phyloP scores from a whole-genome alignment of 2,888 invertebrate species.

The Venusia cambrica region DNA sequence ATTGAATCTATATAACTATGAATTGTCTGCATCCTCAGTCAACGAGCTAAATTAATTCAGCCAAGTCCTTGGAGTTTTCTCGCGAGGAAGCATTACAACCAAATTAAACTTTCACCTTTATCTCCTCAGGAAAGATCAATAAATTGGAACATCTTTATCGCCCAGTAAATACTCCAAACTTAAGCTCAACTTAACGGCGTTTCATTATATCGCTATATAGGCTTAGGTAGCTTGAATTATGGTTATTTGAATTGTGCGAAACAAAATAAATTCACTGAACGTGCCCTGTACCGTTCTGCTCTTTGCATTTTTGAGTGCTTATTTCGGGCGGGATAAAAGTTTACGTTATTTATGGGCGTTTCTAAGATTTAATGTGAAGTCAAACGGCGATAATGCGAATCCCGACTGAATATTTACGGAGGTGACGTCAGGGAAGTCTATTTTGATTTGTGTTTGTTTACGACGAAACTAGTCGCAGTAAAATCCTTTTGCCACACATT shows the following conservation, averaged over 20 bases:
- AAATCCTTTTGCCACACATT: too few relatives aligned
- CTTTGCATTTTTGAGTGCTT: constrained; percentile 82
- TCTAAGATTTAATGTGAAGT: constrained; percentile 80
- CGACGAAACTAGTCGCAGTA: constrained; percentile 1
- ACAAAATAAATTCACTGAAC: constrained; percentile 81
- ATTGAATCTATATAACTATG: too few relatives aligned
- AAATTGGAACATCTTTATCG: constrained; percentile 78
- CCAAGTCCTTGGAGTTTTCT: too few relatives aligned
- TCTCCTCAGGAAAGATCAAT: constrained; percentile 50
- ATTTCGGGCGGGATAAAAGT: constrained; percentile 80
- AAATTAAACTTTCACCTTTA: constrained; percentile 22
- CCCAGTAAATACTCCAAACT: constrained; percentile 68
- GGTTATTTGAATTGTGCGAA: constrained; percentile 81
- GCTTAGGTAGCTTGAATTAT: constrained; percentile 76
- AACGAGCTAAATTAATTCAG: too few relatives aligned
- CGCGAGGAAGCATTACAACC: constrained; percentile 7
- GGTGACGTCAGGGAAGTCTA: constrained; percentile 37
- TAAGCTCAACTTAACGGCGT: constrained; percentile 70
- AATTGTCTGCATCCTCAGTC: too few relatives aligned
- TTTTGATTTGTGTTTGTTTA: constrained; percentile 35
- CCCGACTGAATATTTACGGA: constrained; percentile 62
- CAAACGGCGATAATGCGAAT: constrained; percentile 78
- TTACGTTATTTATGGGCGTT: constrained; percentile 76
- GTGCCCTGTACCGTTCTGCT: constrained; percentile 79
- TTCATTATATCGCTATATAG: constrained; percentile 81